Evolutionary conservation across 1,140 invertebrate species (phyloP), one percentile per base, ranked within the genome.

Genomic region (Drosophila tani): DNA sequence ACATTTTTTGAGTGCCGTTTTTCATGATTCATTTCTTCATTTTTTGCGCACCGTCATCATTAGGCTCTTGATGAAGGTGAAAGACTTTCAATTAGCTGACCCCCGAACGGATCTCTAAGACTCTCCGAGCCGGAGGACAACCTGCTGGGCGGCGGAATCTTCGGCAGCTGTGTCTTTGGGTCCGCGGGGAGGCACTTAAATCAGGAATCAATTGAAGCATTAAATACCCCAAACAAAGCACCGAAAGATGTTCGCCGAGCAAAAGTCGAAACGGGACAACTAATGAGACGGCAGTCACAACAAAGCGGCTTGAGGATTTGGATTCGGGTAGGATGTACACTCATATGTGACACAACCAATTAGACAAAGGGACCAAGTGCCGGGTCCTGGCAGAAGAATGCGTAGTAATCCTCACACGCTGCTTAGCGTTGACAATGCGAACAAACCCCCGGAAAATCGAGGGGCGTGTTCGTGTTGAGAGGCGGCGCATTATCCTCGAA

Each of bases 151-250:
- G n/a, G 53, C 71, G 21, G 43, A 29, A 59, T 63, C 43, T 41
- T 45, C 15, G 41, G 45, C 50, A 64, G 66, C 84, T 84, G 84
- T 84, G 84, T 58, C 35, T 79, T 69, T 43, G 38, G 81, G 50
- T 49, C 73, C 63, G 40, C 51, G 56, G 67, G 57, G 59, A 81
- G 58, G 64, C 60, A 76, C 71, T 87, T 87, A 82, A 77, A 87
- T 87, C 77, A 80, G 79, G 71, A 81, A 88, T 73, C 86, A 90
- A 85, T 88, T 85, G 86, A 88, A 90, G 85, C 85, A 88, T 88
- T 85, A 88, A 88, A 90, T 90, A 85, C 85, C 74, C 79, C 55
- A 71, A 79, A 85, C 67, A 88, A 90, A 82, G 74, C 56, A 55
- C 29, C 21, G 55, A 63, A 78, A 75, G 70, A 81, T 51, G 75